Conservation (phyloP, 2,113 vertebrate species). For the Struthio camelus region DNA sequence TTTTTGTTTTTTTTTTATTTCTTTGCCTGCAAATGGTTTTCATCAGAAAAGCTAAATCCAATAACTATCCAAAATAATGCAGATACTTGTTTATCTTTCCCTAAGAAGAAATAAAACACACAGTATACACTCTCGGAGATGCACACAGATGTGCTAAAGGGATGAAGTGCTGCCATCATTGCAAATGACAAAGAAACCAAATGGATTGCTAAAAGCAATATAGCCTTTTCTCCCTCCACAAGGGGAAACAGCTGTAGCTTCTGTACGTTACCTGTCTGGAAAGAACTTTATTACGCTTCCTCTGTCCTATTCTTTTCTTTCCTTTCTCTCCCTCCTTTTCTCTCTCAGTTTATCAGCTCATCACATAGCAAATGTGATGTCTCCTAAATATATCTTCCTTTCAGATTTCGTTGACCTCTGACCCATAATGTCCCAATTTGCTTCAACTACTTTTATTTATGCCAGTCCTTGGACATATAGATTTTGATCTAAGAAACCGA, state of each 20-base stretch:
- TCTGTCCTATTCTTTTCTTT: neutral
- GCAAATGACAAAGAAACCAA: constrained; percentile 46
- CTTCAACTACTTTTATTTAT: constrained; percentile 74
- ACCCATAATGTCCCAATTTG: constrained; percentile 70
- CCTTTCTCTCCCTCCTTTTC: neutral
- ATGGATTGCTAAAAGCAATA: constrained; percentile 48
- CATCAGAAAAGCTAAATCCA: neutral
- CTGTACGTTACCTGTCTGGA: neutral
- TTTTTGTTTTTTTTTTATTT: neutral
- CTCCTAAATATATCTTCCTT: constrained; percentile 38
- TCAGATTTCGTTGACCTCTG: constrained; percentile 72
- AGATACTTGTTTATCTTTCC: constrained; percentile 32
- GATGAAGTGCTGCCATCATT: constrained; percentile 30
- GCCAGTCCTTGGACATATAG: constrained; percentile 52
- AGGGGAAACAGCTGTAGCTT: neutral
- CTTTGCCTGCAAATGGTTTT: neutral
- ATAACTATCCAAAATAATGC: constrained; percentile 31
- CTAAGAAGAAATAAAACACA: constrained; percentile 3
- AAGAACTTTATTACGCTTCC: constrained; percentile 31
- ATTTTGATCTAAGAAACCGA: constrained; percentile 69
- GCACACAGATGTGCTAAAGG: neutral
- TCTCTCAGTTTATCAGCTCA: constrained; percentile 40
- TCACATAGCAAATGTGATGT: constrained; percentile 36
- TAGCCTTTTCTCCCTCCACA: neutral
- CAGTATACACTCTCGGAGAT: neutral